Evolutionary conservation across 2,113 vertebrate genomes (phyloP).

Genomic region (Oryzias celebensis): DNA sequence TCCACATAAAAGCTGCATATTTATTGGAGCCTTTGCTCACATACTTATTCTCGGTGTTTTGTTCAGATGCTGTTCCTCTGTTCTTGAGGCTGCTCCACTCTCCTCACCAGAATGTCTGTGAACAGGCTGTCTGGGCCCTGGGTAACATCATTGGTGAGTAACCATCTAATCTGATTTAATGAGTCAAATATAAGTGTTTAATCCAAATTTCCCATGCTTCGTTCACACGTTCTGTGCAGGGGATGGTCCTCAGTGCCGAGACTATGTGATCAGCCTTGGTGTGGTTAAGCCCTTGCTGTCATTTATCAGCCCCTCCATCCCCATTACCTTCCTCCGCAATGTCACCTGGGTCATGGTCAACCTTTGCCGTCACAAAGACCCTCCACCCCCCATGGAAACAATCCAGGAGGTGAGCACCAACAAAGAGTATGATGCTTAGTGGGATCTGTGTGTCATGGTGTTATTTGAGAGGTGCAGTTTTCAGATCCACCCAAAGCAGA

Average conservation of each 20-base stretch:
- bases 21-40: neutral
- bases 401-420: constrained; percentile 90
- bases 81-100: constrained; percentile 94
- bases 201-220: too few relatives aligned
- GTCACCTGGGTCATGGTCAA: constrained; percentile 99
- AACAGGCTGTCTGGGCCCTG: constrained; percentile 97
- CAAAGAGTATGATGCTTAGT: constrained; percentile 43
- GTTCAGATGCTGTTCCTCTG: constrained; percentile 91
- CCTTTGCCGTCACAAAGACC: constrained; percentile 98
- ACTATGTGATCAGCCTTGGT: constrained; percentile 96
- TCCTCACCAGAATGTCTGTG: constrained; percentile 96
- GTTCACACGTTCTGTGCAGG: constrained; percentile 67
- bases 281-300: constrained; percentile 97
- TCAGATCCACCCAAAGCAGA: too few relatives aligned
- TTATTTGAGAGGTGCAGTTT: too few relatives aligned
- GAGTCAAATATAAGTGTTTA: too few relatives aligned
- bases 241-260: constrained; percentile 97
- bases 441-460: too few relatives aligned
- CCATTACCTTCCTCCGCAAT: constrained; percentile 98
- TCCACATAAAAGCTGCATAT: neutral
- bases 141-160: constrained; percentile 97
- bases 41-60: neutral
- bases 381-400: constrained; percentile 97
- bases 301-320: constrained; percentile 99
- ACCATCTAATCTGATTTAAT: neutral